Evolutionary conservation across 1,140 invertebrate genomes (phyloP), one percentile per base, ranked within the genome.

Genomic region (Trichoplusia ni): DNA sequence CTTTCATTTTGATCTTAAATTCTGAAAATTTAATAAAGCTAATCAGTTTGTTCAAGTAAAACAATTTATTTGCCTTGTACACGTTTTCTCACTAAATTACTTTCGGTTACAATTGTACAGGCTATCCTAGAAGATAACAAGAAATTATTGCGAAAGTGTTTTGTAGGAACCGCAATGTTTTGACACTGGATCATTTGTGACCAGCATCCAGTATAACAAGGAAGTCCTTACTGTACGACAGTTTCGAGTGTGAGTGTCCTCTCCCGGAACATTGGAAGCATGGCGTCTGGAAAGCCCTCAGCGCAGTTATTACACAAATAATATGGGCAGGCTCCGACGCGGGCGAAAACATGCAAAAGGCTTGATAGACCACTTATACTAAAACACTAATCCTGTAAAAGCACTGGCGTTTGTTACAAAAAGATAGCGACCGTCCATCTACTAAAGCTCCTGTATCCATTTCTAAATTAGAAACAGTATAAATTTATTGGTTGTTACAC

Each of bases 391-490:
- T 54, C 11, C 27, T 25, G 11, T 54, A 25, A 54, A 54, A 38
- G 29, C 14, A 16, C n/a, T n/a, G n/a, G 14, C 0, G 13, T 5
- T 37, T 31, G 46, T 54, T 23, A 38, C 49, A 25, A 54, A 38
- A 23, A 25, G 51, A 54, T 37, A 37, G 18, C n/a, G 33, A 38
- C 31, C 47, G n/a, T 38, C 16, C 37, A 19, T 2, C 19, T 23
- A 37, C 31, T 42, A 25, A 58, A 44, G 38, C 5, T 38, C 19
- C 25, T 13, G 37, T 16, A 44, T 60, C 54, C 56, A 67, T 67
- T 67, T 67, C 27, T 54, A 67, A 61, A 61, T 67, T 61, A 54
- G 44, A 66, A 53, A 60, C 64, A 60, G 54, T 60, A 60, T 60
- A 59, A 31, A 46, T 53, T 60, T 54, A 44, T 60, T 53, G 54